Base-by-base conservation (phyloP, 1,140 invertebrate species). In the Zaprionus taronus region DNA sequence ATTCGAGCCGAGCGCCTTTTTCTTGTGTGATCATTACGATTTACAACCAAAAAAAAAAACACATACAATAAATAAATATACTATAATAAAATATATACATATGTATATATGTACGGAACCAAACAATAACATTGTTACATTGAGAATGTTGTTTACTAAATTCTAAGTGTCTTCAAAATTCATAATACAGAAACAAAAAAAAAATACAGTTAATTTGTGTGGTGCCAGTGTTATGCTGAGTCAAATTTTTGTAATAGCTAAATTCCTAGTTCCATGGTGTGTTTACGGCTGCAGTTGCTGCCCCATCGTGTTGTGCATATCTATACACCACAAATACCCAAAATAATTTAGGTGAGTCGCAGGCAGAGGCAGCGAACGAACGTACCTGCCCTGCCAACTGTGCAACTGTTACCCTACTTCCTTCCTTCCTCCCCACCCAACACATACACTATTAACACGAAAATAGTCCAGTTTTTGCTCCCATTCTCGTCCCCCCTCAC, bases 111-210 rank as follows among this genome's bases (percentile, higher is more conserved):
- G 41, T 17, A 28, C 41, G 20, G n/a, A 69, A 41, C 12, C 15
- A 17, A 62, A 44, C 31, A 53, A 41, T n/a, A 65, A 34, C 36
- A 36, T 51, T 71, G 73, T 74, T 61, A 61, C 67, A 61, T 65
- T 68, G 75, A 89, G 55, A 84, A 90, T 89, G 78, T 84, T 84
- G 71, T 90, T 79, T 72, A 49, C 11, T 68, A 76, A 74, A 68
- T 70, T 71, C 36, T 68, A 44, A 67, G 41, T 61, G 69, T 66
- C 17, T 67, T 66, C 79, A 57, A 68, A 89, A 87, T 80, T 83
- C 56, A 28, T 31, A 41, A 44, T 67, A 61, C 12, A 66, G 41
- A 60, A 62, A 49, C 75, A 3, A 61, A 15, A 34, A 15, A 72
- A 34, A 71, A 41, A 53, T 7, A 31, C 22, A 67, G 57, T 28